These are phyloP conservation scores for Thalassarche chlororhynchos DNA, from an alignment of 2,113 vertebrate genomes.

Conservation along the genomic window DNA sequence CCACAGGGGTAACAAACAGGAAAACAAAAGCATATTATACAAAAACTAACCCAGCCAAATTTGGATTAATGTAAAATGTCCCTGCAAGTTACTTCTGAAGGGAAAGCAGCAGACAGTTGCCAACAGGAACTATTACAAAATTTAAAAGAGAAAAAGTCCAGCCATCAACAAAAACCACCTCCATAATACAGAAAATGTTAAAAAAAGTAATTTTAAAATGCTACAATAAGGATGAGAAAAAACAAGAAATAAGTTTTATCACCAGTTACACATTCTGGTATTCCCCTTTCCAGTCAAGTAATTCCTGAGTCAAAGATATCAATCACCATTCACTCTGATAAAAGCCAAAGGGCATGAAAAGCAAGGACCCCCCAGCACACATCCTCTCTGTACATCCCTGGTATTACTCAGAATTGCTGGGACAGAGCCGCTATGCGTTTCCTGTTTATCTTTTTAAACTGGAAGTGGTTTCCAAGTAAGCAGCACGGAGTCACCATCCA, in stretches of 20 bases:
- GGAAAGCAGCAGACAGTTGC: background rate
- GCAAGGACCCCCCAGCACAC: background rate
- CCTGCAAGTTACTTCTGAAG: background rate
- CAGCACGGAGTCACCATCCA: background rate
- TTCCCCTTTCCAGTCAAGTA: background rate
- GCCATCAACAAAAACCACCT: background rate
- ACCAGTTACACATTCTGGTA: background rate
- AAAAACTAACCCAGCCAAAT: background rate
- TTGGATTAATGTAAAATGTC: background rate
- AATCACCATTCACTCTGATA: background rate
- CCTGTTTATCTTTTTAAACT: constrained; percentile 57
- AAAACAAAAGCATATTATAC: background rate
- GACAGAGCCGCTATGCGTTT: constrained; percentile 28
- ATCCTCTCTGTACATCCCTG: background rate
- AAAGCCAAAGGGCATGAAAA: background rate
- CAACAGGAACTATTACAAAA: background rate
- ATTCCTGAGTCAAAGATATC: accelerated
- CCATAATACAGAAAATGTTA: background rate
- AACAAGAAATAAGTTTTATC: background rate
- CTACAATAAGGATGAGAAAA: background rate
- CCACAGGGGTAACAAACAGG: background rate
- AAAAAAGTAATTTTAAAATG: background rate
- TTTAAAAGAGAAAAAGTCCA: background rate
- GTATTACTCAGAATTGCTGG: background rate
- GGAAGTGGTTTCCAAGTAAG: constrained; percentile 8